These are phyloP conservation scores for Apodemia mormo DNA, from an alignment of 2,888 invertebrate genomes.

Conservation along the genomic window DNA sequence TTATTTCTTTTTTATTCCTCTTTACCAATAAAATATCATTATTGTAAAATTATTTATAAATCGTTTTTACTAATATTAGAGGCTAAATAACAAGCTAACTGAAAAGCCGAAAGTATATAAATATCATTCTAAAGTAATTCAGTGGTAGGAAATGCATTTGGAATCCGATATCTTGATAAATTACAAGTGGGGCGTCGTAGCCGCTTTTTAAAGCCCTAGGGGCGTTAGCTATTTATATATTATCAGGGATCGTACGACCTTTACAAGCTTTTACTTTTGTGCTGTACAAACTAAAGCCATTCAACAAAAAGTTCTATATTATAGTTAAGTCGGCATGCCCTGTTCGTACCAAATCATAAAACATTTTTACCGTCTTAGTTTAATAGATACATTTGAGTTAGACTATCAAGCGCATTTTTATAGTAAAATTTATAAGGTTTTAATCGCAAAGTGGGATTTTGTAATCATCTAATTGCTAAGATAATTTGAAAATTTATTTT, in stretches of 20 bases:
- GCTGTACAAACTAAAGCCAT: constrained; percentile 64
- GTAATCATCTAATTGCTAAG: too few species aligned
- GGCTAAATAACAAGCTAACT: too few species aligned
- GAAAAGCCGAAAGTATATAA: constrained; percentile 25
- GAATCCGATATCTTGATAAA: constrained; percentile 72
- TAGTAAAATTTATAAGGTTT: too few species aligned
- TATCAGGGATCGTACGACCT: constrained; percentile 57
- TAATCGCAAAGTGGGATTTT: too few species aligned
- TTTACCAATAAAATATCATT: too few species aligned
- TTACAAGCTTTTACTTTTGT: constrained; percentile 66
- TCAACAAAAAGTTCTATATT: constrained; percentile 39
- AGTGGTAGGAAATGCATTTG: constrained; percentile 42
- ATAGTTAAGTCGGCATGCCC: not conserved
- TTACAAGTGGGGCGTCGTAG: constrained; percentile 57
- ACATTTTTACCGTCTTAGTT: too few species aligned
- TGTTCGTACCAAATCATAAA: not conserved
- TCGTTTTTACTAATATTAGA: too few species aligned
- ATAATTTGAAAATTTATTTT: too few species aligned
- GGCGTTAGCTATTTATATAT: constrained; percentile 50
- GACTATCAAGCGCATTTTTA: too few species aligned
- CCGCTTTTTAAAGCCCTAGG: constrained; percentile 61
- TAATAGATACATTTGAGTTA: too few species aligned
- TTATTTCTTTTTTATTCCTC: too few species aligned
- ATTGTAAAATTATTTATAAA: too few species aligned
- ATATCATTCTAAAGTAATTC: constrained; percentile 29